Conservation (phyloP, 2,797 vertebrate species). For the Bovichtus variegatus region DNA sequence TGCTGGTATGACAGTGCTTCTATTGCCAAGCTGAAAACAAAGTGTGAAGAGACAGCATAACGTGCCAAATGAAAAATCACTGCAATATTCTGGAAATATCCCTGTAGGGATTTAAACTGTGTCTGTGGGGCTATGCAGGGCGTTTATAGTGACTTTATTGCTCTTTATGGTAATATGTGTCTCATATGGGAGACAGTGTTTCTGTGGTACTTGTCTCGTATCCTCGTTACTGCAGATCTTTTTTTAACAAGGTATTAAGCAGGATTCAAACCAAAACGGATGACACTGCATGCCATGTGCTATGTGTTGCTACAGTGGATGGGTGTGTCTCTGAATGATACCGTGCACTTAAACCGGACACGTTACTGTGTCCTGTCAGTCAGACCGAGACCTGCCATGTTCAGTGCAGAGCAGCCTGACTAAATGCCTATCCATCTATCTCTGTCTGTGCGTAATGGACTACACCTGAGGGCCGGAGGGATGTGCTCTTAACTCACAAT, state of each 20-base stretch:
- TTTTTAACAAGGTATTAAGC: not conserved
- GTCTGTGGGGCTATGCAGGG: not conserved
- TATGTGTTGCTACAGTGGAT: not conserved
- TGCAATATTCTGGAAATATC: slow-evolving; percentile 14
- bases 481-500: slow-evolving; percentile 34
- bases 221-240: not conserved
- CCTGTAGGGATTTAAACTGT: not conserved
- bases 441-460: slow-evolving; percentile 21
- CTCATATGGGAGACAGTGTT: not conserved
- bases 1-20: not conserved
- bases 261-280: slow-evolving; percentile 33
- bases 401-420: slow-evolving; percentile 26
- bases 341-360: slow-evolving; percentile 16
- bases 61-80: slow-evolving; percentile 12
- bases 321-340: slow-evolving; percentile 20
- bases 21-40: slow-evolving; percentile 4
- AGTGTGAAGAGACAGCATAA: not conserved
- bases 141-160: slow-evolving; percentile 14
- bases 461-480: slow-evolving; percentile 36
- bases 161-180: not conserved
- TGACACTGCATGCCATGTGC: not conserved
- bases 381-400: slow-evolving; percentile 1
- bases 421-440: slow-evolving; percentile 40
- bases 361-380: slow-evolving; percentile 8
- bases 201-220: not conserved